A percentile compares a stretch with the other conserved stretches of the same genome.
phyloP scores from a whole-genome alignment of 1,140 invertebrate genomes.

The Babylonia areolata region DNA sequence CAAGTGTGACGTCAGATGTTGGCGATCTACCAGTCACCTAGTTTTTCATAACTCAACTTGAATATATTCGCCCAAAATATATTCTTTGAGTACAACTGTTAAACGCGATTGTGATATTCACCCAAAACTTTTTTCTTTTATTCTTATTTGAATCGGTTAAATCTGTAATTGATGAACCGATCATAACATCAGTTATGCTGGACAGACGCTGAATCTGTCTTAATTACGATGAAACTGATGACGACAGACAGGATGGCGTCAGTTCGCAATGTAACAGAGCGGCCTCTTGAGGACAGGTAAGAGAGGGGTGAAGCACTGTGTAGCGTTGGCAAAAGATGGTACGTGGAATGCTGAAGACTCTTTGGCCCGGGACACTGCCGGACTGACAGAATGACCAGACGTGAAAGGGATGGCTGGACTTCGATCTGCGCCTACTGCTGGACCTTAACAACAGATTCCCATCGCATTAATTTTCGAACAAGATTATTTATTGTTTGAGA shows the following conservation, averaged over 20 bases:
- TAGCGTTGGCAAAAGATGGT: constrained; percentile 26
- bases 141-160: too few relatives aligned
- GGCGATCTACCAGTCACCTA: too few relatives aligned
- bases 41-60: too few relatives aligned
- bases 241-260: background rate
- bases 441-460: background rate
- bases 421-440: background rate
- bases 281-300: background rate
- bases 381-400: background rate
- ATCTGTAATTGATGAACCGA: too few relatives aligned
- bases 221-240: too few relatives aligned
- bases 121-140: too few relatives aligned
- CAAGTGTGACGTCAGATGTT: too few relatives aligned
- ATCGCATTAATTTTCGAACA: background rate
- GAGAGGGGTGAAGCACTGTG: background rate
- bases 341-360: constrained; percentile 45
- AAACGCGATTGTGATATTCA: too few relatives aligned
- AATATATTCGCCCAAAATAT: too few relatives aligned
- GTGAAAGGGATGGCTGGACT: background rate
- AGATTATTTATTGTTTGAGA: background rate
- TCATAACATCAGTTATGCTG: too few relatives aligned
- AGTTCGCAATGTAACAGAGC: background rate
- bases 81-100: too few relatives aligned
- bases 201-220: too few relatives aligned
- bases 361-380: constrained; percentile 39